Percentiles rank a stretch among this genome's conserved stretches.
Evolutionary conservation across 2,888 invertebrate species (phyloP).

Genomic region (Xanthorhoe designata): DNA sequence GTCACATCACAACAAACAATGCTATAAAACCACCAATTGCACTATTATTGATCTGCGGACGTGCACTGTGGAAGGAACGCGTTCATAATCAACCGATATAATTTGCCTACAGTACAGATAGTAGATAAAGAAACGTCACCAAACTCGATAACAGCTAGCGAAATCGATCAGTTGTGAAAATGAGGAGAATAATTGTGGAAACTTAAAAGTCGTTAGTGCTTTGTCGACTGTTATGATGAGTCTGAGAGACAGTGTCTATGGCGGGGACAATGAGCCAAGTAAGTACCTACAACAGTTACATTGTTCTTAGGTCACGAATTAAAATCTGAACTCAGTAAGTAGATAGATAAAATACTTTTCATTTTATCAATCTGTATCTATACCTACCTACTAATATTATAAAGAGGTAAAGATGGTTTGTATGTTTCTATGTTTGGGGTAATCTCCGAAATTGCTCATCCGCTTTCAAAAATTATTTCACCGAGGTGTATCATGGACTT

Average conservation of each 20-base stretch:
- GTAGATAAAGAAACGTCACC: slow-evolving; percentile 75
- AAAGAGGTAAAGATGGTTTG: no score
- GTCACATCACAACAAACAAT: slow-evolving; percentile 64
- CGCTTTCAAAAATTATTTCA: no score
- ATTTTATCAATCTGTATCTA: slow-evolving; percentile 17
- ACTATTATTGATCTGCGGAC: slow-evolving; percentile 62
- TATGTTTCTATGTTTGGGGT: no score
- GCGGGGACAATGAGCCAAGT: slow-evolving; percentile 36
- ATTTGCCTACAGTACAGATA: slow-evolving; percentile 69
- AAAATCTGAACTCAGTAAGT: slow-evolving; percentile 12
- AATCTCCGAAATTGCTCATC: no score
- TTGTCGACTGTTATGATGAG: slow-evolving; percentile 25
- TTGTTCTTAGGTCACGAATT: slow-evolving; percentile 30
- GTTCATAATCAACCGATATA: slow-evolving; percentile 65
- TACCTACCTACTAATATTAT: no score
- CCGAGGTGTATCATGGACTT: no score
- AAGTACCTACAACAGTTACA: slow-evolving; percentile 17
- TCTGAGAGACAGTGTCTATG: slow-evolving; percentile 25
- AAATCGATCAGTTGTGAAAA: slow-evolving; percentile 51
- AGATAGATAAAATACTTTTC: slow-evolving; percentile 10
- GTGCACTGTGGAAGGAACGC: slow-evolving; percentile 68
- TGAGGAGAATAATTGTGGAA: slow-evolving; percentile 49
- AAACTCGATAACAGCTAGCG: slow-evolving; percentile 66
- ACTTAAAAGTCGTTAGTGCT: slow-evolving; percentile 37
- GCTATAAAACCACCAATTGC: slow-evolving; percentile 54